These are phyloP conservation scores for Hylaeus volcanicus DNA, from an alignment of 1,140 invertebrate genomes.

Conservation along the genomic window DNA sequence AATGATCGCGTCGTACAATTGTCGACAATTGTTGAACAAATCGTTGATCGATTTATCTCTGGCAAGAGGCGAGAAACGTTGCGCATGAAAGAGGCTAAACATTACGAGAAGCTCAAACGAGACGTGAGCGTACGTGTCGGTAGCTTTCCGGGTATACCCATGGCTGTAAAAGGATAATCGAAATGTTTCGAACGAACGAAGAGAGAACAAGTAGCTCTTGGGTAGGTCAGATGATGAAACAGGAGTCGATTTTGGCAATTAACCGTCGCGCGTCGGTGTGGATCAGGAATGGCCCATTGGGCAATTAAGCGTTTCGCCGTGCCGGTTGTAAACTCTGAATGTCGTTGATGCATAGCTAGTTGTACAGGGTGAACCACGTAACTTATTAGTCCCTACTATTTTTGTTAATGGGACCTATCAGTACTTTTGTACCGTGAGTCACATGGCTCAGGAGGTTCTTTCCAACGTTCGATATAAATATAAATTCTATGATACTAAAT, in stretches of 20 bases:
- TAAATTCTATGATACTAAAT: too few relatives aligned
- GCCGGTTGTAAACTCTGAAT: too few relatives aligned
- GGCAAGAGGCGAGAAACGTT: slow-evolving; percentile 37
- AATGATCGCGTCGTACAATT: background rate
- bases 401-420: too few relatives aligned
- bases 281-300: background rate
- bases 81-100: background rate
- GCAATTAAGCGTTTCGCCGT: background rate
- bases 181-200: slow-evolving; percentile 27
- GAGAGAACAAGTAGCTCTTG: slow-evolving; percentile 15
- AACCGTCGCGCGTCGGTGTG: background rate
- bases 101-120: slow-evolving; percentile 25
- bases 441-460: too few relatives aligned
- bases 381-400: too few relatives aligned
- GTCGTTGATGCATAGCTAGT: slow-evolving; percentile 18
- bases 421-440: too few relatives aligned
- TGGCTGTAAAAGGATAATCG: slow-evolving; percentile 17
- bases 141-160: slow-evolving; percentile 5
- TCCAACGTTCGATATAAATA: too few relatives aligned
- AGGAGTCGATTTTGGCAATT: slow-evolving; percentile 5
- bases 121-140: slow-evolving; percentile 13
- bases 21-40: slow-evolving; percentile 22
- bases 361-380: slow-evolving; percentile 9
- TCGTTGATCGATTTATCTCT: slow-evolving; percentile 40
- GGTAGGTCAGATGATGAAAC: too few relatives aligned